Conservation (phyloP, 2,797 vertebrate genomes). For the Melanotaenia pygmaea region DNA sequence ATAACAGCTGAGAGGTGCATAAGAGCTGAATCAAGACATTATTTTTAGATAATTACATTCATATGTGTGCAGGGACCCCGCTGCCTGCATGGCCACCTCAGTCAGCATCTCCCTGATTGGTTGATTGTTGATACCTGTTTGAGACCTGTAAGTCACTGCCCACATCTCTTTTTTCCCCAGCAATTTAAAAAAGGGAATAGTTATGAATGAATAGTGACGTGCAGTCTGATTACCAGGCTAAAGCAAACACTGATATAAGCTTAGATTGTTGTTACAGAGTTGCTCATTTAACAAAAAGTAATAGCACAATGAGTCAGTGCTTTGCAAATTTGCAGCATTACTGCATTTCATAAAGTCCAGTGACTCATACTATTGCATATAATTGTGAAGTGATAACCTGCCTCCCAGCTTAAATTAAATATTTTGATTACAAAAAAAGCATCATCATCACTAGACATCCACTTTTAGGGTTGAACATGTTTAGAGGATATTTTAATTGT, state of each 20-base stretch:
- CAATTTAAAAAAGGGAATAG: constrained; percentile 22
- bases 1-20: neutral
- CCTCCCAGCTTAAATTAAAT: constrained; percentile 5
- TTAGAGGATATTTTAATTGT: neutral
- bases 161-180: constrained; percentile 19
- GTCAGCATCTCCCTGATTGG: neutral
- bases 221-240: constrained; percentile 27
- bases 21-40: neutral
- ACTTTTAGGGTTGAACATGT: neutral
- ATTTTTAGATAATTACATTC: constrained; percentile 10
- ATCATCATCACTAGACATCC: neutral
- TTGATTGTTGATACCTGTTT: neutral
- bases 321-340: constrained; percentile 32
- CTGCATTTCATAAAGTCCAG: constrained; percentile 21
- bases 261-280: constrained; percentile 11
- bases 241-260: constrained; percentile 26
- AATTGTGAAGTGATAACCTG: constrained; percentile 27
- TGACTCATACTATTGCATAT: constrained; percentile 43
- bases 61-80: neutral
- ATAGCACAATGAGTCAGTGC: constrained; percentile 43
- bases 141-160: constrained; percentile 24
- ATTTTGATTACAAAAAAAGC: neutral
- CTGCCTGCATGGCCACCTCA: neutral
- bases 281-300: constrained; percentile 33
- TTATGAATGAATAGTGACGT: constrained; percentile 31